These are phyloP conservation scores for Garrulus glandarius DNA, from an alignment of 2,797 vertebrate species.

Conservation along the genomic window DNA sequence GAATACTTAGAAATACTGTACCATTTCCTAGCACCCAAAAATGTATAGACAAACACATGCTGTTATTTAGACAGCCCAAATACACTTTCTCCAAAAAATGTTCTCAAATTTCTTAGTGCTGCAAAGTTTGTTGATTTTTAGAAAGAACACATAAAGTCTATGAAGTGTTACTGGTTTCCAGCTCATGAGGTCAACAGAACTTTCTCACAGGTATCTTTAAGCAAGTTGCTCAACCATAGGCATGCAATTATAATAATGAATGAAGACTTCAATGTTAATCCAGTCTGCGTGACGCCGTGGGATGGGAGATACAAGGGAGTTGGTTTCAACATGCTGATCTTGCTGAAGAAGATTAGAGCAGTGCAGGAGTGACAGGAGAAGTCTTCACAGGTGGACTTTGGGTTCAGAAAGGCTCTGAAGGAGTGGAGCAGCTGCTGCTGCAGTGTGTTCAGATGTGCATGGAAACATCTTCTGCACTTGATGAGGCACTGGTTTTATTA, in stretches of 20 bases:
- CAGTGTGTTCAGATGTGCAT: neutral
- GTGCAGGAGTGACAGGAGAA: neutral
- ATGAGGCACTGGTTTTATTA: neutral
- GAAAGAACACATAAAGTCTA: neutral
- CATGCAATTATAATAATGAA: neutral
- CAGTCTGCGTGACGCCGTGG: rapidly evolving
- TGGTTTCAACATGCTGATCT: neutral
- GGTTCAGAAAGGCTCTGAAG: neutral
- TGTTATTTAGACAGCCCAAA: neutral
- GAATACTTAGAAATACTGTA: neutral
- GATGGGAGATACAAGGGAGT: neutral
- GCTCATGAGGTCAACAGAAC: neutral
- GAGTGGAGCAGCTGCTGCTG: neutral
- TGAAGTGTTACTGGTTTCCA: neutral
- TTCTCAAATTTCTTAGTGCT: neutral
- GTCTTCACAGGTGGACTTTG: neutral
- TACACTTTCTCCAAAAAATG: neutral
- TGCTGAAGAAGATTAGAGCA: neutral
- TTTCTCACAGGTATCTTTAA: neutral
- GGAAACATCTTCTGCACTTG: neutral
- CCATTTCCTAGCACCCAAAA: neutral
- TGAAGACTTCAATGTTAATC: neutral
- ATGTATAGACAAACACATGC: neutral
- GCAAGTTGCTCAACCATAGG: neutral
- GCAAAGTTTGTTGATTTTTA: neutral